Evolutionary conservation across 2,113 vertebrate genomes (phyloP), one percentile per base, ranked within the genome.

Genomic region (Ochotona curzoniae): DNA sequence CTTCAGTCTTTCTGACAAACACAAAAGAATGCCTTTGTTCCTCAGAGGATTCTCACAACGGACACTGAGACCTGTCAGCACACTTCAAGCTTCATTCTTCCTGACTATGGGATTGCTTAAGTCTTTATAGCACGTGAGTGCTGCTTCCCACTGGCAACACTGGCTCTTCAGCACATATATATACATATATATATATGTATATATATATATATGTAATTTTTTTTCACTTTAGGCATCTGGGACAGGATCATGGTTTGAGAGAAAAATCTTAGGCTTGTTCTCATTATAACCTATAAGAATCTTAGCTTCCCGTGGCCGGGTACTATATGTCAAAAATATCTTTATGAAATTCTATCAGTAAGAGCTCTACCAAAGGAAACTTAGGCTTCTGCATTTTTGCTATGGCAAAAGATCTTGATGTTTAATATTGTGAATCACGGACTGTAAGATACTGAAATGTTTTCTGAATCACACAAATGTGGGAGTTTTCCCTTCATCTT

Each of bases 11-110:
- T 95, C 80, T 51, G 82, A 96, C 78, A 92, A 83, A 93, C 74
- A 95, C 47, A 87, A 90, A 96, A 95, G 95, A 88, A 93, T 79
- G 9, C 85, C 81, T 96, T 86, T 6, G 79, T 89, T 89, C 88
- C 93, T 32, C 92, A 67, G 95, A 94, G 74, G 74, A 94, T 71
- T 35, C 93, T 69, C 93, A 5, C 60, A 80, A 94, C 83, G 88
- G 70, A 90, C 66, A 93, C 74, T 0, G 0, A 32, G 84, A 93
- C 60, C 87, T 93, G 91, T 91, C 94, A 85, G 28, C 89, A 90
- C 64, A 93, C 71, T n/a, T 94, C 83, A 71, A 17, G 67, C 57
- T 0, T 63, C 66, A 25, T 74, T 91, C 87, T 71, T 89, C 30
- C 93, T 91, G 23, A 64, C 84, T 70, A 32, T n/a, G 57, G 87